These are phyloP conservation scores for Plagodis dolabraria DNA, from an alignment of 2,888 invertebrate species.

Conservation along the genomic window DNA sequence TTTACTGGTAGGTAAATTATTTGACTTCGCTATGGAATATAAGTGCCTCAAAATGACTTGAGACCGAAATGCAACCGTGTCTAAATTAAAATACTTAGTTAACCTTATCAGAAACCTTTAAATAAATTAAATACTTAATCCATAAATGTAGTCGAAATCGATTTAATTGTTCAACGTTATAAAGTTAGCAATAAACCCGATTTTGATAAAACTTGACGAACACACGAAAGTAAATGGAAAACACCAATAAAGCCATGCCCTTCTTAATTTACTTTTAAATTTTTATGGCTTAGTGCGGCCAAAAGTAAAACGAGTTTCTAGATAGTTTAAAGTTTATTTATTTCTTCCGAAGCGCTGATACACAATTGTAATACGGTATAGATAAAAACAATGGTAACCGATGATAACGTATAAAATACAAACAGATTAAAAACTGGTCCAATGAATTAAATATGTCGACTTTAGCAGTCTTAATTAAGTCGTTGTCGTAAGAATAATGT, in stretches of 20 bases:
- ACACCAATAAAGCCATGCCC: slow-evolving; percentile 36
- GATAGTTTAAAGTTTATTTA: slow-evolving; percentile 15
- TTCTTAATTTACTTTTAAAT: slow-evolving; percentile 26
- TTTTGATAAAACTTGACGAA: slow-evolving; percentile 49
- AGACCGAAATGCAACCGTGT: neutral
- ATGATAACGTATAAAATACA: slow-evolving; percentile 15
- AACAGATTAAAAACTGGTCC: slow-evolving; percentile 25
- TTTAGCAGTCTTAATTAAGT: slow-evolving; percentile 23
- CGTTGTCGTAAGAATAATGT: slow-evolving; percentile 20
- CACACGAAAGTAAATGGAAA: slow-evolving; percentile 35
- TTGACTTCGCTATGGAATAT: too few species aligned
- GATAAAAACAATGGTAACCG: slow-evolving; percentile 25
- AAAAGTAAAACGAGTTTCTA: slow-evolving; percentile 16
- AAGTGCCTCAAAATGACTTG: too few species aligned
- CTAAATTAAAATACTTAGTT: slow-evolving; percentile 33
- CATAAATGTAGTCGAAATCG: slow-evolving; percentile 51
- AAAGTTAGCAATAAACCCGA: slow-evolving; percentile 61
- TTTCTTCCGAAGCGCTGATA: slow-evolving; percentile 14
- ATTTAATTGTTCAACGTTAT: slow-evolving; percentile 63
- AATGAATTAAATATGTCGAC: slow-evolving; percentile 14
- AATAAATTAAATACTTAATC: slow-evolving; percentile 27
- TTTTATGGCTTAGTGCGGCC: slow-evolving; percentile 17
- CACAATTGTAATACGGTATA: slow-evolving; percentile 15
- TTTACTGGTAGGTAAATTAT: too few species aligned
- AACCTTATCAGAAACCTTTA: slow-evolving; percentile 41